Conservation (phyloP, 2,888 invertebrate genomes). For the Therioaphis trifolii region DNA sequence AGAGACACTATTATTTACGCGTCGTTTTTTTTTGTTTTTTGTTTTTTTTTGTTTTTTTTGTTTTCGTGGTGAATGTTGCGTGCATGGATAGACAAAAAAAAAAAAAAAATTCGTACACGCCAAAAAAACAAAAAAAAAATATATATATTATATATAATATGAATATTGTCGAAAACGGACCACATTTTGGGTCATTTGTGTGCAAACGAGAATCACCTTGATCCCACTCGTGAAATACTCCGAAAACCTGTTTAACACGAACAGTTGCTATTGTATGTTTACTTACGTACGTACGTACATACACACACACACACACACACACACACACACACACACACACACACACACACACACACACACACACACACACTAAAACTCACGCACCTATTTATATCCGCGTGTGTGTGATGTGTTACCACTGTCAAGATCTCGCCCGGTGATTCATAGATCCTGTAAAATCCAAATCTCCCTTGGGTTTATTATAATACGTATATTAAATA, state of each 20-base stretch:
- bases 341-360: not conserved
- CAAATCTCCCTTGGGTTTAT: constrained; percentile 15
- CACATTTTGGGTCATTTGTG: constrained; percentile 49
- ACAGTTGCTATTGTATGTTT: constrained; percentile 47
- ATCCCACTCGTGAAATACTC: constrained; percentile 38
- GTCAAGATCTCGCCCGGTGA: not conserved
- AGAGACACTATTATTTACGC: not conserved
- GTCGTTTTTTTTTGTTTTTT: not conserved
- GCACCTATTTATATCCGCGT: constrained; percentile 11
- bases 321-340: not conserved
- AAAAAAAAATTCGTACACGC: not conserved
- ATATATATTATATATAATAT: not conserved
- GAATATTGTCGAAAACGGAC: constrained; percentile 29
- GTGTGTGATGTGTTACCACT: constrained; percentile 28
- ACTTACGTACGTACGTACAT: not conserved
- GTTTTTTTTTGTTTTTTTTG: not conserved
- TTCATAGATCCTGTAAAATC: constrained; percentile 42
- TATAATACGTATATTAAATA: not conserved
- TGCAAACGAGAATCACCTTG: constrained; percentile 42
- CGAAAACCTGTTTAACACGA: constrained; percentile 50
- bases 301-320: not conserved
- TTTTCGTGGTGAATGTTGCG: not conserved
- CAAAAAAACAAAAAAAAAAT: no score
- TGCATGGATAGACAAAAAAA: not conserved
- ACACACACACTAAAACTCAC: not conserved